phyloP scores from a whole-genome alignment of 92 coral and sea anemone species.

The Siderastrea radians region DNA sequence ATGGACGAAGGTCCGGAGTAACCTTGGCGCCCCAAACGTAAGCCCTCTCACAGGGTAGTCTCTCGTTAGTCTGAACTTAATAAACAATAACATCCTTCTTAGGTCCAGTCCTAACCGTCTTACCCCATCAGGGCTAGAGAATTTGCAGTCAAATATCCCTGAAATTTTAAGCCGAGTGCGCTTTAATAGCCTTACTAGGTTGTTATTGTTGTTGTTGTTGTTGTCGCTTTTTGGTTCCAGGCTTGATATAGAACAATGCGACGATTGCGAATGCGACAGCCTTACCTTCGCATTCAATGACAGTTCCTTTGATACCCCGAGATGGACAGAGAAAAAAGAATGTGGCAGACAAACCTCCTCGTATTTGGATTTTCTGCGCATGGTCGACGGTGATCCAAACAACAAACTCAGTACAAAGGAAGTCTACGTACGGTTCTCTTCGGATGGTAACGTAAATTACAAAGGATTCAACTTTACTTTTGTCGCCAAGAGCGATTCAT shows the following conservation, averaged over 20 bases:
- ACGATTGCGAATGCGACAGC: constrained; percentile 7
- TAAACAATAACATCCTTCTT: no score
- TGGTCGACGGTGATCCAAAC: background rate
- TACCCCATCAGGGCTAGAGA: no score
- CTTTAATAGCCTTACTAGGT: no score
- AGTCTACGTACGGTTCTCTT: constrained; percentile 1
- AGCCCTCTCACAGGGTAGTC: no score
- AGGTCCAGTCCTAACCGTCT: no score
- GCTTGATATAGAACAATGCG: constrained; percentile 13
- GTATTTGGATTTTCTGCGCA: background rate
- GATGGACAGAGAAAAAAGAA: background rate
- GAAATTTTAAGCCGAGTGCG: no score
- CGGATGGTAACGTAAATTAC: constrained; percentile 8
- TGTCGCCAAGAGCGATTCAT: background rate
- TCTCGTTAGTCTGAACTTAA: no score
- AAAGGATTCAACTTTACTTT: constrained; percentile 27
- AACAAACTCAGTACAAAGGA: background rate
- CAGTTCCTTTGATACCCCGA: background rate
- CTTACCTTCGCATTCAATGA: background rate
- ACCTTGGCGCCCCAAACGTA: no score
- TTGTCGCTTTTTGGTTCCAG: background rate
- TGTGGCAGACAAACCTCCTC: background rate
- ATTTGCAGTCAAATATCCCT: no score
- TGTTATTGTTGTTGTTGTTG: background rate
- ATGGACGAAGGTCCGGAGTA: no score